These are phyloP conservation scores for Labrus mixtus DNA, from an alignment of 2,113 vertebrate species.

Conservation along the genomic window DNA sequence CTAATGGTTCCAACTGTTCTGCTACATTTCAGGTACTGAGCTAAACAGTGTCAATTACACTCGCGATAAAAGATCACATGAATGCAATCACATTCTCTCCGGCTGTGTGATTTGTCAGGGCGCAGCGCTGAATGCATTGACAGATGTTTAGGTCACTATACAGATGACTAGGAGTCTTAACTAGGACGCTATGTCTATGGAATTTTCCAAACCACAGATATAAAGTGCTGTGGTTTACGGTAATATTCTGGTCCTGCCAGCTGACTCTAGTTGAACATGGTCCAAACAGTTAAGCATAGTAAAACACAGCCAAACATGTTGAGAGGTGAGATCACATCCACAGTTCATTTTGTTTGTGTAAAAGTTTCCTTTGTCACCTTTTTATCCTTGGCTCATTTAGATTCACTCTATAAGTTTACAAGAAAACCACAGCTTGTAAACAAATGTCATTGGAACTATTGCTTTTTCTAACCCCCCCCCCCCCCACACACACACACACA, in stretches of 20 bases:
- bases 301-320: constrained; percentile 50
- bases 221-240: constrained; percentile 67
- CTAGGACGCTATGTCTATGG: constrained; percentile 46
- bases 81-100: constrained; percentile 7
- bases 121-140: constrained; percentile 10
- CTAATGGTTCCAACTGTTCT: constrained; percentile 20
- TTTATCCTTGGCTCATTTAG: constrained; percentile 30
- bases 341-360: constrained; percentile 35
- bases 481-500: no score
- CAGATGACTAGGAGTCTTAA: constrained; percentile 41
- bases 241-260: constrained; percentile 61
- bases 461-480: no score
- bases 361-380: constrained; percentile 47
- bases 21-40: constrained; percentile 24
- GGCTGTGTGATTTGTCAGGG: neutral
- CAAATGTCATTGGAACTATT: constrained; percentile 5
- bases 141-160: constrained; percentile 39
- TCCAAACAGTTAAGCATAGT: constrained; percentile 58
- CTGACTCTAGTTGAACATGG: constrained; percentile 53
- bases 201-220: constrained; percentile 73
- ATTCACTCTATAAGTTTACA: constrained; percentile 13
- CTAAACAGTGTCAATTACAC: constrained; percentile 1
- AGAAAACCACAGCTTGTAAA: constrained; percentile 37
- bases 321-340: constrained; percentile 52
- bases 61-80: neutral